Conservation (phyloP, 2,888 invertebrate species). For the Lacanobia oleracea region DNA sequence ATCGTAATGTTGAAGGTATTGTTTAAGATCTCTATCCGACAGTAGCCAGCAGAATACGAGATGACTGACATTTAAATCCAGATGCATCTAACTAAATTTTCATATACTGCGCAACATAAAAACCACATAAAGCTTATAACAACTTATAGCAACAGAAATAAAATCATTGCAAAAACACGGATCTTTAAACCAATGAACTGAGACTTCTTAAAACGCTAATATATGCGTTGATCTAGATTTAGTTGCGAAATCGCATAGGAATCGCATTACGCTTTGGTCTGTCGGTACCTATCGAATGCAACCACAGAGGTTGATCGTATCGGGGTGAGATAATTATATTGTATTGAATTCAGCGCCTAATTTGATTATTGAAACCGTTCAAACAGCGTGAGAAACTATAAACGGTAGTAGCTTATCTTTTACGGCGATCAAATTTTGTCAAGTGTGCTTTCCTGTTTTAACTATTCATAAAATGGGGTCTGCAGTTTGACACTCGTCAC, state of each 20-base stretch:
- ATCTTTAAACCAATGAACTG: constrained; percentile 23
- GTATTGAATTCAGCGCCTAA: constrained; percentile 28
- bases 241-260: constrained; percentile 50
- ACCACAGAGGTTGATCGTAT: constrained; percentile 54
- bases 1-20: background rate
- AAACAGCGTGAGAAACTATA: constrained; percentile 37
- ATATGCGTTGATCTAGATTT: constrained; percentile 52
- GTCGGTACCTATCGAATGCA: constrained; percentile 29
- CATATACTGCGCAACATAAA: constrained; percentile 17
- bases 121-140: constrained; percentile 3
- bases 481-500: no score
- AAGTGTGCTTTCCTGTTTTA: background rate
- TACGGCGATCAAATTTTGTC: background rate
- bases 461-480: background rate
- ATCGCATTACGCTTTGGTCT: constrained; percentile 52
- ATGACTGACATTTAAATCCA: constrained; percentile 37
- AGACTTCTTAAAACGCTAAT: constrained; percentile 44
- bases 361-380: constrained; percentile 29
- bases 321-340: constrained; percentile 30
- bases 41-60: constrained; percentile 3
- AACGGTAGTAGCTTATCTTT: background rate
- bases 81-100: constrained; percentile 28
- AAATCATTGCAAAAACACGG: constrained; percentile 34
- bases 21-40: constrained; percentile 9
- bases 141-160: constrained; percentile 8